phyloP scores from a whole-genome alignment of 2,888 invertebrate genomes.

The Xylota sylvarum region DNA sequence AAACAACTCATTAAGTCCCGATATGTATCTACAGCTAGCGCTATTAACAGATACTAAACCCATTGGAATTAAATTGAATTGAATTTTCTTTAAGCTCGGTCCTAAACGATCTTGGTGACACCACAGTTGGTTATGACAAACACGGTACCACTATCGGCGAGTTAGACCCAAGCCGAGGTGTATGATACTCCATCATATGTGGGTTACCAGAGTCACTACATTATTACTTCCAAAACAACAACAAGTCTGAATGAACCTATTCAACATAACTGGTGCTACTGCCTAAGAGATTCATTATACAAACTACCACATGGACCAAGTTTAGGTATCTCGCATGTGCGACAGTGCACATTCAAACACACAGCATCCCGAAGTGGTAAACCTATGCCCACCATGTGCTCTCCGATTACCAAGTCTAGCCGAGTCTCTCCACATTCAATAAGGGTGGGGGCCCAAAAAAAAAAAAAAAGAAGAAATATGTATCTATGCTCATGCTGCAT shows the following conservation, averaged over 20 bases:
- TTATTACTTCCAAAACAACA: constrained; percentile 44
- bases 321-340: constrained; percentile 49
- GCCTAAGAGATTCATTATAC: constrained; percentile 9
- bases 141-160: constrained; percentile 22
- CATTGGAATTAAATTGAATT: constrained; percentile 18
- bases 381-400: constrained; percentile 69
- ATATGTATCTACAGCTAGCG: constrained; percentile 2
- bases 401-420: constrained; percentile 45
- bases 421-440: constrained; percentile 32
- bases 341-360: constrained; percentile 30
- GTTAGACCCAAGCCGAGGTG: constrained; percentile 33
- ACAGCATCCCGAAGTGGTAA: constrained; percentile 63
- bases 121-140: constrained; percentile 70
- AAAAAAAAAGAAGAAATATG: background rate
- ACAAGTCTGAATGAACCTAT: constrained; percentile 15
- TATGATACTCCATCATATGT: constrained; percentile 51
- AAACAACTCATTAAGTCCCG: constrained; percentile 69
- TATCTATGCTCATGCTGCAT: constrained; percentile 55
- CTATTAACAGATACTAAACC: constrained; percentile 5
- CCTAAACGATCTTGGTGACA: constrained; percentile 70
- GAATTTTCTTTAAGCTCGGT: constrained; percentile 24
- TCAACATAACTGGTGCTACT: constrained; percentile 26
- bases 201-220: constrained; percentile 64
- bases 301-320: constrained; percentile 30
- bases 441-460: constrained; percentile 60